Evolutionary conservation across 37 sponge, comb jelly and placozoan genomes (phyloP).

Genomic region (Aphrocallistes beatrix): DNA sequence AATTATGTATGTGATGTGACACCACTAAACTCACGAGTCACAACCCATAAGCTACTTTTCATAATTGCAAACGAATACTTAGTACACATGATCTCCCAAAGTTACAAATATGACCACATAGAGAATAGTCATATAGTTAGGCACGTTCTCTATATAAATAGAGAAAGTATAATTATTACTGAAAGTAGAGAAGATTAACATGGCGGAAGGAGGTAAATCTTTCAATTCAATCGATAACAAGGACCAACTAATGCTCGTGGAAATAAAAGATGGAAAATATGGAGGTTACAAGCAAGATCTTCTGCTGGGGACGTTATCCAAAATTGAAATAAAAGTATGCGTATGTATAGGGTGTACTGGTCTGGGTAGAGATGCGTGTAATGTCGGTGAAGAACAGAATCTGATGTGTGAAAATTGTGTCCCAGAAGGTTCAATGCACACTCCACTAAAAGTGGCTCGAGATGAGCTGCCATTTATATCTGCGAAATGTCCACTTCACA

Average conservation of each 20-base stretch:
- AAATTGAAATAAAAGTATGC: neutral
- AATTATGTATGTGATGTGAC: too few relatives aligned
- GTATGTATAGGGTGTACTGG: neutral
- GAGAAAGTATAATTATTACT: too few relatives aligned
- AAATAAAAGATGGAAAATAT: neutral
- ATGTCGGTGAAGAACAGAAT: neutral
- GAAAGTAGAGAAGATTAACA: too few relatives aligned
- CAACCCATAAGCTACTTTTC: too few relatives aligned
- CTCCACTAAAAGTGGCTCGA: neutral
- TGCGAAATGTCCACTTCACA: neutral
- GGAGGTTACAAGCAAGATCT: neutral
- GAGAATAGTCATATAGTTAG: too few relatives aligned
- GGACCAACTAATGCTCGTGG: constrained; percentile 1
- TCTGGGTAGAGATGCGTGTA: constrained; percentile 10
- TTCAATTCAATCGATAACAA: neutral
- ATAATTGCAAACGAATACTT: too few relatives aligned
- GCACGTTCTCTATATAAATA: too few relatives aligned
- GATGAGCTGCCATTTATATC: neutral
- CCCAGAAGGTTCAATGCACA: neutral
- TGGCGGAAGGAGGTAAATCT: constrained; percentile 16
- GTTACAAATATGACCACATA: too few relatives aligned
- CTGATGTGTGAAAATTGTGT: neutral
- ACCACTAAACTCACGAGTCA: too few relatives aligned
- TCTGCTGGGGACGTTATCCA: neutral
- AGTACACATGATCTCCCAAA: too few relatives aligned